Percentiles rank a stretch among this genome's conserved stretches.
Conservation (phyloP, 2,797 vertebrate species). For the Gastrophryne carolinensis region DNA sequence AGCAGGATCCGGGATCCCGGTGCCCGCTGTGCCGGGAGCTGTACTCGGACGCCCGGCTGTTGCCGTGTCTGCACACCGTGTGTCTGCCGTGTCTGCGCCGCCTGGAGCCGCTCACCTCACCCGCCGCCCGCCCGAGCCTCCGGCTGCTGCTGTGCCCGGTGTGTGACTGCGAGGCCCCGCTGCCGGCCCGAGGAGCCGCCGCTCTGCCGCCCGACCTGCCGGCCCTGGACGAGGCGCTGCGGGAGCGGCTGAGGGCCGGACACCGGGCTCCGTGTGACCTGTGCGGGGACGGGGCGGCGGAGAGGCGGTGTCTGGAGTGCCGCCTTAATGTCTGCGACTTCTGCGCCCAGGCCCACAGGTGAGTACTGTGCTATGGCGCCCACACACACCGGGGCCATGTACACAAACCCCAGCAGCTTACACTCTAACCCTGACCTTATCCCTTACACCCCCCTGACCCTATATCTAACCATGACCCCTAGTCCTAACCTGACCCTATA, state of each 20-base stretch:
- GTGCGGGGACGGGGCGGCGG: slow-evolving; percentile 80
- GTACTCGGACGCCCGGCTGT: slow-evolving; percentile 76
- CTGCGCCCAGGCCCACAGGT: slow-evolving; percentile 93
- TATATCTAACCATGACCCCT: no score
- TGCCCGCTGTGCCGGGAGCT: slow-evolving; percentile 74
- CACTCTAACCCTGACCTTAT: no score
- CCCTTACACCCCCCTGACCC: no score
- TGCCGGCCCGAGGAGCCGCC: slow-evolving; percentile 75
- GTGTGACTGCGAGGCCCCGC: slow-evolving; percentile 82
- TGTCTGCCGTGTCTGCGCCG: slow-evolving; percentile 78
- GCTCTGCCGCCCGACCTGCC: slow-evolving; percentile 80
- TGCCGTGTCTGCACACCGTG: slow-evolving; percentile 87
- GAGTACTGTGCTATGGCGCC: slow-evolving; percentile 49
- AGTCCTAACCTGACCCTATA: no score
- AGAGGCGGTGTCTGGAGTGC: slow-evolving; percentile 83
- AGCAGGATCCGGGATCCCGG: no score
- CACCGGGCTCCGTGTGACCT: slow-evolving; percentile 78
- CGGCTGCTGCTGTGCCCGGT: slow-evolving; percentile 79
- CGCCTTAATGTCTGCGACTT: slow-evolving; percentile 82
- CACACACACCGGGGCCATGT: no score
- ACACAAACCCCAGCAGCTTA: no score
- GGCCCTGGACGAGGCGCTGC: slow-evolving; percentile 79
- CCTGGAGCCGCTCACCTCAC: slow-evolving; percentile 72
- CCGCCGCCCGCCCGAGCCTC: slow-evolving; percentile 48
- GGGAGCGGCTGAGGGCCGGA: slow-evolving; percentile 70